Evolutionary conservation across 2,113 vertebrate species (phyloP).

Genomic region (Eublepharis macularius): DNA sequence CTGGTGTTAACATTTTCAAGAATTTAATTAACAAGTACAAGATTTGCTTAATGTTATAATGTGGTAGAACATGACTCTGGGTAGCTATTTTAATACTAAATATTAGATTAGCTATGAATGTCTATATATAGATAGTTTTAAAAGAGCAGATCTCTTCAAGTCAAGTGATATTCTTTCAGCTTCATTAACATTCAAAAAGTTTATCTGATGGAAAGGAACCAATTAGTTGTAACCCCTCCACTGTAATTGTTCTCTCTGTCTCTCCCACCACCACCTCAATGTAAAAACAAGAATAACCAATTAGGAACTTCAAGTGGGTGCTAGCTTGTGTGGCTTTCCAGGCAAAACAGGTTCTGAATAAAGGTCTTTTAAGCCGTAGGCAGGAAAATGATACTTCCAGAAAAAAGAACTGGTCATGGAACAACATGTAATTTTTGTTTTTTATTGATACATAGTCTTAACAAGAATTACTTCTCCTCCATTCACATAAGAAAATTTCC

Average conservation of each 20-base stretch:
- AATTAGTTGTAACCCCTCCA: background rate
- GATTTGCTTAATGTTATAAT: slow-evolving; percentile 50
- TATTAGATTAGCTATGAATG: slow-evolving; percentile 32
- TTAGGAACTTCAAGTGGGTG: background rate
- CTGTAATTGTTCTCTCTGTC: background rate
- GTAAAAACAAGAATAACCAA: background rate
- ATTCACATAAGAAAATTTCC: too few relatives aligned
- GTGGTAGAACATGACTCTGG: slow-evolving; percentile 38
- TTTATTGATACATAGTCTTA: too few relatives aligned
- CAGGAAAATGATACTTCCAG: too few relatives aligned
- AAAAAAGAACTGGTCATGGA: too few relatives aligned
- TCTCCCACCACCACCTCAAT: too few relatives aligned
- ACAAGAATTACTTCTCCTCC: too few relatives aligned
- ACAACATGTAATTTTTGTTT: too few relatives aligned
- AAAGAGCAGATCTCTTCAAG: slow-evolving; percentile 40
- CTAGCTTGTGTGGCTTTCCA: too few relatives aligned
- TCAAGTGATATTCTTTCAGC: slow-evolving; percentile 28
- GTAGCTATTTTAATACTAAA: slow-evolving; percentile 48
- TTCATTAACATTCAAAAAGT: slow-evolving; percentile 41
- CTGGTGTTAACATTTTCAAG: slow-evolving; percentile 59
- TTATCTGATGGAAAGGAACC: slow-evolving; percentile 13
- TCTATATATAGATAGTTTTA: slow-evolving; percentile 37
- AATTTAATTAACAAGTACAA: slow-evolving; percentile 60
- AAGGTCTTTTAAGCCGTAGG: too few relatives aligned
- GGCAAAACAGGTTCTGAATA: too few relatives aligned